phyloP scores from a whole-genome alignment of 2,888 invertebrate species.

The Nemoura dubitans region DNA sequence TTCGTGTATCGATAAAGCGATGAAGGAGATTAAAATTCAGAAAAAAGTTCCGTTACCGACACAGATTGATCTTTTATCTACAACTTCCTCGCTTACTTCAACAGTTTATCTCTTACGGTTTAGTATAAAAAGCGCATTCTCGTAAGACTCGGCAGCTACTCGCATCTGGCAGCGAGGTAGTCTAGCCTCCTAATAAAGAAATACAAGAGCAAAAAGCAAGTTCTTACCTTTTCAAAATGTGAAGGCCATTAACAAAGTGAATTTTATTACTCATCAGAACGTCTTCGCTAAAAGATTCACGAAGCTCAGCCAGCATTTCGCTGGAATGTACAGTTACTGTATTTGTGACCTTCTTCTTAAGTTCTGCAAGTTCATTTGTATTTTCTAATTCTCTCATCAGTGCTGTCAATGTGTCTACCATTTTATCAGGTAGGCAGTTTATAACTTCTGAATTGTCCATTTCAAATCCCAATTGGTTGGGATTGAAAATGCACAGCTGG shows the following conservation, averaged over 20 bases:
- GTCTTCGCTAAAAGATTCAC: not conserved
- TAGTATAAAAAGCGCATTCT: too few species aligned
- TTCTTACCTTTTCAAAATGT: conserved; percentile 39
- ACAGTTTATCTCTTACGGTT: too few species aligned
- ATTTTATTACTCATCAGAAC: conserved; percentile 28
- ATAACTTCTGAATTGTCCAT: conserved; percentile 16
- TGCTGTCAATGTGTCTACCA: conserved; percentile 26
- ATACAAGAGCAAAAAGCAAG: too few species aligned
- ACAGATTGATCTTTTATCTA: too few species aligned
- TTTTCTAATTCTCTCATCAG: not conserved
- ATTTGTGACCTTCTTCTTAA: not conserved
- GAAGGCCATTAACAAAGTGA: conserved; percentile 43
- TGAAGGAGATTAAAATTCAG: too few species aligned
- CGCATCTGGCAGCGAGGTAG: too few species aligned
- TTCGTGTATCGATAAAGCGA: too few species aligned
- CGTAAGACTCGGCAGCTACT: too few species aligned
- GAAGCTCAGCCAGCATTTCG: not conserved
- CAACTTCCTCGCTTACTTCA: too few species aligned
- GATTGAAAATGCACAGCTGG: conserved; percentile 37
- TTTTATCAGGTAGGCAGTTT: not conserved
- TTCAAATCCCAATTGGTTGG: conserved; percentile 45
- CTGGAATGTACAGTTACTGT: not conserved
- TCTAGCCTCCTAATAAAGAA: too few species aligned
- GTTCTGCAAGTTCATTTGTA: not conserved
- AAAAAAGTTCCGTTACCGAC: too few species aligned